Evolutionary conservation across 2,113 vertebrate genomes (phyloP), one percentile per base, ranked within the genome.

Genomic region (Boleophthalmus pectinirostris): DNA sequence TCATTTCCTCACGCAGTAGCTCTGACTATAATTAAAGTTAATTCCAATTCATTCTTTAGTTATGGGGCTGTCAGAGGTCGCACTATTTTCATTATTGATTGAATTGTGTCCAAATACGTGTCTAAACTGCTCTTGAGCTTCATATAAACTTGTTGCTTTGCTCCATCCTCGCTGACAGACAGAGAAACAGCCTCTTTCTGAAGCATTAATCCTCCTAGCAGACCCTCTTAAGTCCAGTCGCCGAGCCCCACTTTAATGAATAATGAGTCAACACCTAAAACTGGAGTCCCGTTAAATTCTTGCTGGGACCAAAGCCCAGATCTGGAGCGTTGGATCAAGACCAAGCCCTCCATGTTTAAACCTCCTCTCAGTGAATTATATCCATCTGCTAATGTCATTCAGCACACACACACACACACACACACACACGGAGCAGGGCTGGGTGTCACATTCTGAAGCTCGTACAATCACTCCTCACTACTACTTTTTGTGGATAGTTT

Each of bases 401-500:
- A 81, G 69, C 73, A 13, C 18, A 75, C 65, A 25, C 29, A 29
- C 29, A 29, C 29, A 29, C 29, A 29, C 18, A 75, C 65, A 25
- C 73, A 13, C 18, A 75, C 65, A 25, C 75, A 8, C 65, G 43
- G 73, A 24, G 65, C 68, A 45, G 77, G 81, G 81, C 86, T 87
- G 77, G 77, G 81, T 88, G 81, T 87, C 85, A 84, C 80, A 84
- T 83, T 87, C 82, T 68, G 66, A 67, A 88, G 81, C 81, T 84
- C 85, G 38, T 64, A 69, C 69, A 77, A 53, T 47, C 35, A 78
- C 82, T 68, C 78, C 45, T 33, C 57, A 78, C 70, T 70, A 66
- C 49, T 18, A 15, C 24, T 57, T n/a, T 53, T 20, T 54, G n/a
- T 9, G n/a, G n/a, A 54, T 16, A 8, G 9, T n/a, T 21, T n/a